phyloP scores from a whole-genome alignment of 2,888 invertebrate species.

The Megalurothrips usitatus region DNA sequence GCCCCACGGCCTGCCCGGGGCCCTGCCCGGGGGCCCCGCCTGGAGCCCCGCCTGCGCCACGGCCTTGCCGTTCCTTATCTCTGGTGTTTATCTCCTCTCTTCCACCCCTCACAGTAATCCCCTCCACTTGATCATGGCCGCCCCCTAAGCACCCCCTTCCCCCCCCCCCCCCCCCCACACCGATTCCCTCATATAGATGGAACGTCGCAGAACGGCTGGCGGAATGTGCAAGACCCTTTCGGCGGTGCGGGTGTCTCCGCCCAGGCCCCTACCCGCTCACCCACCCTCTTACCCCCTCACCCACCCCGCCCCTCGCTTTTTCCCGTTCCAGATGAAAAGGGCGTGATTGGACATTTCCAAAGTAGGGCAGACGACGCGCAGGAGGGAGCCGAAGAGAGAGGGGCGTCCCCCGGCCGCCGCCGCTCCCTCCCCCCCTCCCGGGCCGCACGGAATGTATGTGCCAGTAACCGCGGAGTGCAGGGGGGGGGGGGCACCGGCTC shows the following conservation, averaged over 20 bases:
- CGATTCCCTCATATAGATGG: conserved; percentile 24
- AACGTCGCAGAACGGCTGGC: not conserved
- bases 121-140: conserved; percentile 7
- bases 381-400: not conserved
- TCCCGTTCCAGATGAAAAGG: conserved; percentile 9
- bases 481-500: too few relatives aligned
- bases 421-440: not conserved
- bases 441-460: not conserved
- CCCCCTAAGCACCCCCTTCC: not conserved
- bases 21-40: not conserved
- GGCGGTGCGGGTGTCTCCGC: not conserved
- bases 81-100: not conserved
- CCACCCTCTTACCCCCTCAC: not conserved
- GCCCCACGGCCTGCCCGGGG: not conserved
- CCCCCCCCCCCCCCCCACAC: not conserved
- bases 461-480: too few relatives aligned
- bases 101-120: not conserved
- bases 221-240: conserved; percentile 8
- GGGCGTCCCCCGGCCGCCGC: not conserved
- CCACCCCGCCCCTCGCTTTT: not conserved
- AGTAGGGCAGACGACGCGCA: not conserved
- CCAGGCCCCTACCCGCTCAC: not conserved
- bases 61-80: not conserved
- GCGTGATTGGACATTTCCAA: conserved; percentile 21
- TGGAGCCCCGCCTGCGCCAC: not conserved